These are phyloP conservation scores for Papilio glaucus DNA, from an alignment of 1,140 invertebrate species.

Conservation along the genomic window DNA sequence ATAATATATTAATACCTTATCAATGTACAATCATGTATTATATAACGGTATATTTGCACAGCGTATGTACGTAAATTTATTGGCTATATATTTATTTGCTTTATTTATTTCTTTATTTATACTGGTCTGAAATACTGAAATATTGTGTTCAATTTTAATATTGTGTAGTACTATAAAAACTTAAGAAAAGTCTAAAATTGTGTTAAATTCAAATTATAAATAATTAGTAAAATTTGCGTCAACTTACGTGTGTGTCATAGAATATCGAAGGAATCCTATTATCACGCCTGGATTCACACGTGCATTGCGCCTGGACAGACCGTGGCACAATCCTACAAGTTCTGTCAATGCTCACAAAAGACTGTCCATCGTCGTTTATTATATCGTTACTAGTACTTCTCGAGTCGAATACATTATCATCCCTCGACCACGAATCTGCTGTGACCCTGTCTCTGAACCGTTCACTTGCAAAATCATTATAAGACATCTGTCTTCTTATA, in stretches of 20 bases:
- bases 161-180: too few species aligned
- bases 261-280: constrained; percentile 75
- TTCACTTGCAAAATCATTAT: constrained; percentile 76
- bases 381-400: constrained; percentile 65
- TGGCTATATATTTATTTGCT: too few species aligned
- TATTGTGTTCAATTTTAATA: too few species aligned
- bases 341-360: constrained; percentile 73
- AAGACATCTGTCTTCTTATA: constrained; percentile 77
- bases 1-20: too few species aligned
- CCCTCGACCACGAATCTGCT: constrained; percentile 63
- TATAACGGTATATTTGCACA: too few species aligned
- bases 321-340: constrained; percentile 64
- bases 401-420: constrained; percentile 61
- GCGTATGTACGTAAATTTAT: too few species aligned
- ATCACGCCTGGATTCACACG: constrained; percentile 62
- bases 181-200: too few species aligned
- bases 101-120: too few species aligned
- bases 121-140: background rate
- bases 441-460: constrained; percentile 60
- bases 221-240: background rate
- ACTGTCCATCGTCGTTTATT: constrained; percentile 65
- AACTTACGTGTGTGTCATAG: constrained; percentile 78
- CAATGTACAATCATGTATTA: too few species aligned
- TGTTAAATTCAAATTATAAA: background rate
- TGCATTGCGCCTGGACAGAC: constrained; percentile 69